Evolutionary conservation across 53 echinoderm and acorn worm genomes (phyloP), one percentile per base, ranked within the genome.

Genomic region (Holothuria leucospilota): DNA sequence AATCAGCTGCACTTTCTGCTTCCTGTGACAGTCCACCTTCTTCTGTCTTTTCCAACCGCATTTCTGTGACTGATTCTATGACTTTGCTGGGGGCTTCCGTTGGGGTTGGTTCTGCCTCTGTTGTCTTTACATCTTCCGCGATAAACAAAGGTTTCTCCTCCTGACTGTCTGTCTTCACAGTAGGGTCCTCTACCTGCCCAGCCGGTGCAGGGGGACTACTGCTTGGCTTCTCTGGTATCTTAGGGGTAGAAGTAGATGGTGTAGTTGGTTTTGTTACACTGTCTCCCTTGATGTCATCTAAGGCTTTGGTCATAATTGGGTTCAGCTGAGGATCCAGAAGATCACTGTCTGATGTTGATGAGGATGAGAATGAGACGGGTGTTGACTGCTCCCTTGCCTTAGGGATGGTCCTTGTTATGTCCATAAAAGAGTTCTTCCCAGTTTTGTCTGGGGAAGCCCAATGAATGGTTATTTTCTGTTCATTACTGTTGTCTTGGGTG

Each of bases 401-500:
- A 64, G 93, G 93, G 78, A 95, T 86, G 61, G 89, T 93, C 85
- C 96, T 78, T 69, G 96, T 93, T 40, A 96, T 96, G 89, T 96
- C 96, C 96, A 96, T 91, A 51, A 87, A 89, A 62, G 91, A 86
- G 64, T 85, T 89, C 72, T 92, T 91, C 56, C 95, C 95, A 42
- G 91, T 87, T 52, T 96, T 96, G 80, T 91, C 91, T 8, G 96
- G 96, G 51, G 93, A 91, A 46, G 90, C 88, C 93, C 93, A 96
- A 87, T 96, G 96, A 23, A 96, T 93, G 15, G 93, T 96, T 63
- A 96, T 96, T 74, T 96, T 96, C 90, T 96, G 96, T 65, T 93
- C 96, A 85, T 91, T 91, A 60, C 88, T 93, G 27, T 85, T 90
- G 66, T 96, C 91, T 69, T 93, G 93, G 29, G 91, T 88, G 68